These are phyloP conservation scores for Ceratosolen fusciceps DNA, from an alignment of 1,140 invertebrate genomes.

Conservation along the genomic window DNA sequence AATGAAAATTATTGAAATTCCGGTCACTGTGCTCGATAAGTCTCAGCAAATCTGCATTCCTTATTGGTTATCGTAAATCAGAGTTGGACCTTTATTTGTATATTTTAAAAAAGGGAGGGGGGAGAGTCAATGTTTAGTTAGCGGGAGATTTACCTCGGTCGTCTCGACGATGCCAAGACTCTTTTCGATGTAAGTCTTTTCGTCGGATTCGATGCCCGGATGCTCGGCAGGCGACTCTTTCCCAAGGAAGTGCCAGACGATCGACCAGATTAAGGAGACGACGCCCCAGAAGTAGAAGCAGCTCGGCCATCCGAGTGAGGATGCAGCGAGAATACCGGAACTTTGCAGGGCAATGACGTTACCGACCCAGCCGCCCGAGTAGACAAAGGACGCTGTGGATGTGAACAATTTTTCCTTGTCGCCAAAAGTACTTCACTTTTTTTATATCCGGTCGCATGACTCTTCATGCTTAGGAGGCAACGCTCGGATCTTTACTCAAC, in stretches of 20 bases:
- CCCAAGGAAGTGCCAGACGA: slow-evolving; percentile 64
- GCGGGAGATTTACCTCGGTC: slow-evolving; percentile 59
- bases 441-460: slow-evolving; percentile 18
- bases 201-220: slow-evolving; percentile 63
- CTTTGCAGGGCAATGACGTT: slow-evolving; percentile 77
- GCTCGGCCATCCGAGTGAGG: slow-evolving; percentile 75
- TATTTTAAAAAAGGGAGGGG: no score
- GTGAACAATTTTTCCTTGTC: slow-evolving; percentile 23
- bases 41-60: no score
- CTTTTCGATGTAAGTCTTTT: slow-evolving; percentile 69
- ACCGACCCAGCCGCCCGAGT: slow-evolving; percentile 75
- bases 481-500: slow-evolving; percentile 12
- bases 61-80: no score
- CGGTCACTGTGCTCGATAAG: no score
- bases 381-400: slow-evolving; percentile 62
- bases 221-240: slow-evolving; percentile 72
- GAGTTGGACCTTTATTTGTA: no score
- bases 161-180: slow-evolving; percentile 70
- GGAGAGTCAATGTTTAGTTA: not conserved
- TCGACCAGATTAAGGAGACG: slow-evolving; percentile 60
- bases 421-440: slow-evolving; percentile 17
- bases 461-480: slow-evolving; percentile 19
- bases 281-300: slow-evolving; percentile 76
- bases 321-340: slow-evolving; percentile 74
- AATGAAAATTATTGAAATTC: not conserved